Percentiles rank a stretch among this genome's conserved stretches.
phyloP scores from a whole-genome alignment of 2,113 vertebrate genomes.

The Hymenochirus boettgeri region DNA sequence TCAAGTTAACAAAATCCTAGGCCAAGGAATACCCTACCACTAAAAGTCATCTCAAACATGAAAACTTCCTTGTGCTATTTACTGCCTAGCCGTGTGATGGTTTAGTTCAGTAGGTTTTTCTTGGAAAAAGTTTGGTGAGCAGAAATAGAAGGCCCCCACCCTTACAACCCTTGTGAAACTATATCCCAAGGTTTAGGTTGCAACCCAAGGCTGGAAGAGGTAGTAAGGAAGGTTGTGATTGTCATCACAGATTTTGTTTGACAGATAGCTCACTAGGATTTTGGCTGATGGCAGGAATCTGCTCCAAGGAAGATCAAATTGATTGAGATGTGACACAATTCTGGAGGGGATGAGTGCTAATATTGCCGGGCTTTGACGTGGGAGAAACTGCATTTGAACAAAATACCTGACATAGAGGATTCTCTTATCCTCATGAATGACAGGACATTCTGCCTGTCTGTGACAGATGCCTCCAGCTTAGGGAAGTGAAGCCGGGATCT shows the following conservation, averaged over 20 bases:
- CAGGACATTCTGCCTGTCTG: background rate
- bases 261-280: constrained; percentile 35
- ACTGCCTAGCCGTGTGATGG: background rate
- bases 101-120: constrained; percentile 4
- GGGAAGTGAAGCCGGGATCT: too few relatives aligned
- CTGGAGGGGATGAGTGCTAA: constrained; percentile 21
- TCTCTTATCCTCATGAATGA: background rate
- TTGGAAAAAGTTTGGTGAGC: constrained; percentile 12
- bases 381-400: background rate
- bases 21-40: too few relatives aligned
- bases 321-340: constrained; percentile 24
- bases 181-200: constrained; percentile 29
- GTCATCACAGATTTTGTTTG: constrained; percentile 36
- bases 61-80: background rate
- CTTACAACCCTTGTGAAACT: constrained; percentile 19
- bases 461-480: background rate
- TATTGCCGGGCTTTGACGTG: constrained; percentile 14
- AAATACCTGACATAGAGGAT: background rate
- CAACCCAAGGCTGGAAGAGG: constrained; percentile 20
- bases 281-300: constrained; percentile 28
- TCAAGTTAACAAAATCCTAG: too few relatives aligned
- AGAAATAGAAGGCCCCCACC: constrained; percentile 11
- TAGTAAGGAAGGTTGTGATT: constrained; percentile 19
- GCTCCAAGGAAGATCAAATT: constrained; percentile 24
- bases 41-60: background rate